Conservation (phyloP, 2,797 vertebrate genomes). For the Tragopan temminckii region DNA sequence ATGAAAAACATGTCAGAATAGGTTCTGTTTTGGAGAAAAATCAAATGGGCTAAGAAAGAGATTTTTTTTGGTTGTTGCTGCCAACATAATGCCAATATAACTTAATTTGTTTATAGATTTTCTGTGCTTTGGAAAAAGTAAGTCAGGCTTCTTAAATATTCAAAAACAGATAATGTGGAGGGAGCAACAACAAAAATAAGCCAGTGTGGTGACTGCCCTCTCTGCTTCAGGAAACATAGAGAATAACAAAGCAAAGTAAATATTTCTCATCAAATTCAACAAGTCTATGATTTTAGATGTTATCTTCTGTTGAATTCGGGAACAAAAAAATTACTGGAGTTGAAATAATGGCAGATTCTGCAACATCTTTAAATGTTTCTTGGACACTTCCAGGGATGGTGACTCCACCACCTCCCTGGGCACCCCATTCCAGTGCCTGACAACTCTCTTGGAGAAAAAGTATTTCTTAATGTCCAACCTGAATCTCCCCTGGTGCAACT, state of each 20-base stretch:
- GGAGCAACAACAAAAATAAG: background rate
- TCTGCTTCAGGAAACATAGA: background rate
- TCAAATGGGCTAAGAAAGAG: background rate
- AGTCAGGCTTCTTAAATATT: background rate
- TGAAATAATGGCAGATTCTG: background rate
- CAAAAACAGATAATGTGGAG: background rate
- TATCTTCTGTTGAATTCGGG: background rate
- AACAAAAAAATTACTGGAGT: background rate
- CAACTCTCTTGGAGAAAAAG: too few relatives aligned
- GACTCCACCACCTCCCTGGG: too few relatives aligned
- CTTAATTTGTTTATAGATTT: background rate
- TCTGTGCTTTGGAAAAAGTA: background rate
- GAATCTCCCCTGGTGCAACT: too few relatives aligned
- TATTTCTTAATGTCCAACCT: too few relatives aligned
- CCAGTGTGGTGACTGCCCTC: background rate
- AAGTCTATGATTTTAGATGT: background rate
- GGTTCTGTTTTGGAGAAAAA: slow-evolving; percentile 38
- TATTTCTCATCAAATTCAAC: background rate
- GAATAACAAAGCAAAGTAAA: background rate
- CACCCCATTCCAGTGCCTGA: too few relatives aligned
- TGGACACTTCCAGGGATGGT: too few relatives aligned
- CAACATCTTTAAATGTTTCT: background rate
- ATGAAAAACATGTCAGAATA: slow-evolving; percentile 25
- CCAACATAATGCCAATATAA: too few relatives aligned
- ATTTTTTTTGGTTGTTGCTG: background rate